Conservation (phyloP, 1,140 invertebrate genomes). For the Adoxophyes honmai region DNA sequence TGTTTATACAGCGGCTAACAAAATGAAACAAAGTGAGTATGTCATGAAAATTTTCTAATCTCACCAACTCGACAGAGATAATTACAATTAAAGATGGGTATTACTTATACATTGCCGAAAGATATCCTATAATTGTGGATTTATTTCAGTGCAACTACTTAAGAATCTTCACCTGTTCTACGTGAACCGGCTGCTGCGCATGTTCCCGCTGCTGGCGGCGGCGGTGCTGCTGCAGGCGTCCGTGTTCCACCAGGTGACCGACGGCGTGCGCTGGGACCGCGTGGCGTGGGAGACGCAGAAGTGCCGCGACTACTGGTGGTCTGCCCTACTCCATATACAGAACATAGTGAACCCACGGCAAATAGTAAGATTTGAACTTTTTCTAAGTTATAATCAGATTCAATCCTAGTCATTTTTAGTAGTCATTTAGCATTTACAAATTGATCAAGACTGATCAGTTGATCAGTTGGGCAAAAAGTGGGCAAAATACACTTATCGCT, state of each 20-base stretch:
- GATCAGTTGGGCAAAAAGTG: too few species aligned
- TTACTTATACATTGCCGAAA: not conserved
- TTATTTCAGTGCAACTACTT: conserved; percentile 18
- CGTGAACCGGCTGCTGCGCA: conserved; percentile 68
- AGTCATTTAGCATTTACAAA: too few species aligned
- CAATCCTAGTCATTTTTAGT: too few species aligned
- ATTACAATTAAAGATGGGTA: not conserved
- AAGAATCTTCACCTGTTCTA: conserved; percentile 37
- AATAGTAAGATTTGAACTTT: too few species aligned
- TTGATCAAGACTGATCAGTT: too few species aligned
- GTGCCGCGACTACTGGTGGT: conserved; percentile 10
- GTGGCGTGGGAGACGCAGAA: conserved; percentile 1
- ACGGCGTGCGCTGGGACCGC: conserved; percentile 39
- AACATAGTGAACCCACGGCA: conserved; percentile 2
- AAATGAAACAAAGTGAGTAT: conserved; percentile 43
- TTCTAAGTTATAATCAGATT: too few species aligned
- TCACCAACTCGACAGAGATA: not conserved
- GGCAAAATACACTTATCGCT: too few species aligned
- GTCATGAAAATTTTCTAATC: too few species aligned
- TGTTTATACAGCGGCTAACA: conserved; percentile 76
- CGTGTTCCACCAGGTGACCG: conserved; percentile 70
- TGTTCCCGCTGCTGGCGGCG: conserved; percentile 77
- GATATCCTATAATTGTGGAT: not conserved
- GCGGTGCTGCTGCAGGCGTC: conserved; percentile 71
- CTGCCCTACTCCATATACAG: conserved; percentile 15